Conservation (phyloP, 2,888 invertebrate genomes). For the Erebia epiphron region DNA sequence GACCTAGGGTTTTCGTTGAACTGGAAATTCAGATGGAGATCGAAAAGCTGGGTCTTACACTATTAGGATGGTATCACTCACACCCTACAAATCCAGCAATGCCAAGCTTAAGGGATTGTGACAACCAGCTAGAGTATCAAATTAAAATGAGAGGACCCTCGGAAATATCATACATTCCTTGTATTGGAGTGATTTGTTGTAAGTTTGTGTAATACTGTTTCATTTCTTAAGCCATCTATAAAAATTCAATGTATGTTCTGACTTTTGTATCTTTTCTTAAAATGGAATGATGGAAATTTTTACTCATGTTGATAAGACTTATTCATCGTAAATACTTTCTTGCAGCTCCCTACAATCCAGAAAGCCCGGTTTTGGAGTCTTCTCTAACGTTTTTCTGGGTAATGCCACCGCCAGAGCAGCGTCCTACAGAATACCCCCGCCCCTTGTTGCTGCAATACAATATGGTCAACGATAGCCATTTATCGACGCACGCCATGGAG, state of each 20-base stretch:
- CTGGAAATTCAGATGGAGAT: conserved; percentile 92
- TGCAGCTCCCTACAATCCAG: conserved; percentile 92
- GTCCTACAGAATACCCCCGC: conserved; percentile 95
- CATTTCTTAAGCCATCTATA: not conserved
- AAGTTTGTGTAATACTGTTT: conserved; percentile 70
- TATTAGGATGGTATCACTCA: conserved; percentile 98
- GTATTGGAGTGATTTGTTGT: conserved; percentile 96
- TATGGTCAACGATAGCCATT: conserved; percentile 90
- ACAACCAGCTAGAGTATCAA: conserved; percentile 96
- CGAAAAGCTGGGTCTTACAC: conserved; percentile 89
- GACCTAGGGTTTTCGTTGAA: conserved; percentile 90
- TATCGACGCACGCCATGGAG: conserved; percentile 91
- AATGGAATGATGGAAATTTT: too few species aligned
- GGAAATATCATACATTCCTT: conserved; percentile 96
- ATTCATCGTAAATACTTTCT: conserved; percentile 41
- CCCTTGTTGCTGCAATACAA: conserved; percentile 95
- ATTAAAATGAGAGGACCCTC: conserved; percentile 96
- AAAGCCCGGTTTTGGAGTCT: conserved; percentile 91
- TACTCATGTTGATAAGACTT: not conserved
- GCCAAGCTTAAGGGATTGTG: conserved; percentile 94
- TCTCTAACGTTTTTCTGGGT: conserved; percentile 96
- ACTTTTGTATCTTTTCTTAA: too few species aligned
- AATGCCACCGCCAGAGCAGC: conserved; percentile 96
- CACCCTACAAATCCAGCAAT: conserved; percentile 94
- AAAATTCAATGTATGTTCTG: too few species aligned